Conservation (phyloP, 2,888 invertebrate species). For the Cylindroiulus punctatus region DNA sequence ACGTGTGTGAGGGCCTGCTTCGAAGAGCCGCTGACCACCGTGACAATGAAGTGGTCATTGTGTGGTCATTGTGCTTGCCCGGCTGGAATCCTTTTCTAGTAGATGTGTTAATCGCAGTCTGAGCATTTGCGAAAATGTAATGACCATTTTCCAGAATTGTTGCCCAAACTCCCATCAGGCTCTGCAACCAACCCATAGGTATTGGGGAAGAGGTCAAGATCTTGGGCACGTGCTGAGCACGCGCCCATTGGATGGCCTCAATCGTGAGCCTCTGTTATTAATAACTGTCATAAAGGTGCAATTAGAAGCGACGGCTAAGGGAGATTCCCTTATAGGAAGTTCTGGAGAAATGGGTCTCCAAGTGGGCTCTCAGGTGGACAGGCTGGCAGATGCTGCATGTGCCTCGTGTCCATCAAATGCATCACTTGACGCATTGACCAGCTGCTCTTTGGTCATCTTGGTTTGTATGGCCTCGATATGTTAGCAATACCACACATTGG, state of each 20-base stretch:
- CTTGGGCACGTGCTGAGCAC: background rate
- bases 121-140: too few species aligned
- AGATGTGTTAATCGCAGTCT: too few species aligned
- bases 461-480: too few species aligned
- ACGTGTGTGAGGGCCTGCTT: too few species aligned
- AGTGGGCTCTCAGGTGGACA: background rate
- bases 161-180: too few species aligned
- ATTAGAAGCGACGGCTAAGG: background rate
- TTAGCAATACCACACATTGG: too few species aligned
- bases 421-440: conserved; percentile 9
- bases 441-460: background rate
- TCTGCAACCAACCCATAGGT: too few species aligned
- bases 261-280: background rate
- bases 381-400: background rate
- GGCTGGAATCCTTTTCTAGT: too few species aligned
- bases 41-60: too few species aligned
- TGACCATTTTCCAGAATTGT: too few species aligned
- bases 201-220: background rate
- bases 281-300: background rate
- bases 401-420: background rate
- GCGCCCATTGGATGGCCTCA: background rate
- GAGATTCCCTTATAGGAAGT: background rate
- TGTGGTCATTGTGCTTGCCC: too few species aligned
- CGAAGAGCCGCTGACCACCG: too few species aligned
- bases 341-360: background rate